Conservation (phyloP, 2,797 vertebrate genomes). For the Epinephelus coioides region DNA sequence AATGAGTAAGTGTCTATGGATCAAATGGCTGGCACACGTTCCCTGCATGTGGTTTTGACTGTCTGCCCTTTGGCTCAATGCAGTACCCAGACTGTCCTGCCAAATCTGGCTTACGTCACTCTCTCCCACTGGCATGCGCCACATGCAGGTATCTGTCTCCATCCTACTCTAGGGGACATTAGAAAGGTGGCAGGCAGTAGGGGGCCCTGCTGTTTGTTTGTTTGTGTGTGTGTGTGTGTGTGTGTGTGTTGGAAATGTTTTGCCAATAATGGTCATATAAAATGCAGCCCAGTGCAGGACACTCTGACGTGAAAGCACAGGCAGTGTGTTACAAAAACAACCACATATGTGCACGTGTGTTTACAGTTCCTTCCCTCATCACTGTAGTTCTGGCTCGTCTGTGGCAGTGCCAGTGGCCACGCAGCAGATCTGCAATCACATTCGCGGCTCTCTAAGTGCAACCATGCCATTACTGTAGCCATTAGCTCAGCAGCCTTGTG, state of each 20-base stretch:
- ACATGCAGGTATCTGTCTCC: slow-evolving; percentile 63
- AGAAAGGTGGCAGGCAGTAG: slow-evolving; percentile 46
- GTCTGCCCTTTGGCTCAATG: slow-evolving; percentile 74
- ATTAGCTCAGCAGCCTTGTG: slow-evolving; percentile 73
- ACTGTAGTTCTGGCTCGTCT: slow-evolving; percentile 21
- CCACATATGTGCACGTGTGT: slow-evolving; percentile 14
- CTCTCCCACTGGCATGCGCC: slow-evolving; percentile 52
- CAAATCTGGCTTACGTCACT: slow-evolving; percentile 74
- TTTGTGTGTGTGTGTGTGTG: slow-evolving; percentile 26
- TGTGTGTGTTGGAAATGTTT: neutral
- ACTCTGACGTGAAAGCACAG: neutral
- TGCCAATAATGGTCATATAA: too few species aligned
- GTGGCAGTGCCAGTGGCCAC: slow-evolving; percentile 47
- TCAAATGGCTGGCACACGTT: slow-evolving; percentile 57
- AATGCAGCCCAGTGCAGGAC: neutral
- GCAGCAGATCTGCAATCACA: slow-evolving; percentile 68
- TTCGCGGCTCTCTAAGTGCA: slow-evolving; percentile 58
- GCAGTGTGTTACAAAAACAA: neutral
- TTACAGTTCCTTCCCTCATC: slow-evolving; percentile 20
- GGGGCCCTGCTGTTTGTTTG: slow-evolving; percentile 20
- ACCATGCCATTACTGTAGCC: slow-evolving; percentile 72
- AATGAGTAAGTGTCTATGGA: slow-evolving; percentile 53
- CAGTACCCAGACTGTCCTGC: slow-evolving; percentile 67
- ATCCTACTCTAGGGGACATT: slow-evolving; percentile 25
- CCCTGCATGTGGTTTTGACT: slow-evolving; percentile 64